These are phyloP conservation scores for Coracopsis vasa DNA, from an alignment of 2,113 vertebrate genomes.

Conservation along the genomic window DNA sequence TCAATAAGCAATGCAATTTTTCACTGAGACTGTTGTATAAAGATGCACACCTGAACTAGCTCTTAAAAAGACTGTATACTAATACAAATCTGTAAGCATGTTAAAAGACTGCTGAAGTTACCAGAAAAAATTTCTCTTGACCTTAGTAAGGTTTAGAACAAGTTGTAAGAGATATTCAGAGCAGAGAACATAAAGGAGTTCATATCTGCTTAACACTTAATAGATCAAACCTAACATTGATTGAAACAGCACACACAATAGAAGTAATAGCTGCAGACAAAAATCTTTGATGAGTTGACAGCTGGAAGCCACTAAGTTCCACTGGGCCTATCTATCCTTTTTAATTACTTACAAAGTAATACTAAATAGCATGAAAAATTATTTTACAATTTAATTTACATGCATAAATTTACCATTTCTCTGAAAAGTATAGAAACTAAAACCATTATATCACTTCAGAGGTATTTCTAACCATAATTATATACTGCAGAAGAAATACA, in stretches of 20 bases:
- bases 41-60: not conserved
- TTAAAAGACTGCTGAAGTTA: not conserved
- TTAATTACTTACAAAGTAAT: not conserved
- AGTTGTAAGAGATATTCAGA: not conserved
- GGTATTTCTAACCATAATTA: not conserved
- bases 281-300: not conserved
- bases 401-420: not conserved
- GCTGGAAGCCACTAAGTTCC: not conserved
- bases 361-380: not conserved
- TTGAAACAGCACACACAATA: not conserved
- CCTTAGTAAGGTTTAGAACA: not conserved
- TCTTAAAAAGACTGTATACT: not conserved
- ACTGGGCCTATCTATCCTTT: not conserved
- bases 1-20: not conserved
- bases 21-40: not conserved
- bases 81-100: not conserved
- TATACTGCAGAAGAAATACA: not conserved
- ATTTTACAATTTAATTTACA: not conserved
- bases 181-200: not conserved
- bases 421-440: not conserved
- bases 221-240: not conserved
- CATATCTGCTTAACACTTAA: not conserved
- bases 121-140: not conserved
- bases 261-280: not conserved
- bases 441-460: not conserved